Evolutionary conservation across 1,140 invertebrate species (phyloP).

Genomic region (Drosophila tropicalis): DNA sequence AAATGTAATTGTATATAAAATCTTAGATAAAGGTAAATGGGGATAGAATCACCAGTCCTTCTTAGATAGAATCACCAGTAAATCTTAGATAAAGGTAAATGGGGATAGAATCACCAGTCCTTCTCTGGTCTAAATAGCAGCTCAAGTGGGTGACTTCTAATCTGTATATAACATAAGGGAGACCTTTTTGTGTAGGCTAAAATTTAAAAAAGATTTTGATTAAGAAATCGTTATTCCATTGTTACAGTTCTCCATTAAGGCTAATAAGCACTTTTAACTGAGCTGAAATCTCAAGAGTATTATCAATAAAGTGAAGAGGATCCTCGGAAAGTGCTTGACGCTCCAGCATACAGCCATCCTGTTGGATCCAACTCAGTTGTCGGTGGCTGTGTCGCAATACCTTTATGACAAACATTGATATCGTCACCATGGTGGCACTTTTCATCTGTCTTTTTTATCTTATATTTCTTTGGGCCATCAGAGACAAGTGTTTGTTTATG

Average conservation of each 20-base stretch:
- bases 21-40: too few relatives aligned
- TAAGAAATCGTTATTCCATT: background rate
- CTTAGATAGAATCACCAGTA: too few relatives aligned
- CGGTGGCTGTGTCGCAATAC: constrained; percentile 20
- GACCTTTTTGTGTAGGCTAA: too few relatives aligned
- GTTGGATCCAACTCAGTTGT: constrained; percentile 27
- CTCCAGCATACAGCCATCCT: constrained; percentile 50
- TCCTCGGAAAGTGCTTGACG: constrained; percentile 31
- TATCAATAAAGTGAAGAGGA: constrained; percentile 37
- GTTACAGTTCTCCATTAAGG: background rate
- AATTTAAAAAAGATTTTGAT: background rate
- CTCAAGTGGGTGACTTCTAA: too few relatives aligned
- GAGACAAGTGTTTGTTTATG: constrained; percentile 61
- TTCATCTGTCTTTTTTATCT: constrained; percentile 27
- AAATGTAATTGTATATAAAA: too few relatives aligned
- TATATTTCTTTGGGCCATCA: constrained; percentile 33
- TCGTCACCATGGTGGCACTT: constrained; percentile 15
- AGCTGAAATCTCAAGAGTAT: constrained; percentile 46
- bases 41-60: too few relatives aligned
- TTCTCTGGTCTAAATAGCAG: too few relatives aligned
- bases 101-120: too few relatives aligned
- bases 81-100: too few relatives aligned
- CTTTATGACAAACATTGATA: constrained; percentile 22
- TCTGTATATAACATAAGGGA: too few relatives aligned
- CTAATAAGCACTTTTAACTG: constrained; percentile 19